phyloP scores from a whole-genome alignment of 2,113 vertebrate genomes.

The Cebidichthys violaceus region DNA sequence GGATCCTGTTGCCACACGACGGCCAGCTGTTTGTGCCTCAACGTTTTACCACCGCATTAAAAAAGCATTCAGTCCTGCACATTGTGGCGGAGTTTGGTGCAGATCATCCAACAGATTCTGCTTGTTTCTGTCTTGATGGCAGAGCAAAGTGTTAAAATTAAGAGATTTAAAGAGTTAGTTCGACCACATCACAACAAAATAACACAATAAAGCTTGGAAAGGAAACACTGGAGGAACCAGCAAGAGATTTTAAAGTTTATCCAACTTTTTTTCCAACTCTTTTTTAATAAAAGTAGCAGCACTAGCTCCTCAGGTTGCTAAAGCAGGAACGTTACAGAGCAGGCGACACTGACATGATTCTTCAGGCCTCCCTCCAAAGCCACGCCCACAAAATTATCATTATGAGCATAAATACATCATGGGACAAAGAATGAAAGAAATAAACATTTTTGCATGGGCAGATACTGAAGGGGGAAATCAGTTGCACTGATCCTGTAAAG shows the following conservation, averaged over 20 bases:
- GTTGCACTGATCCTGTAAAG: not conserved
- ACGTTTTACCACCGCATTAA: not conserved
- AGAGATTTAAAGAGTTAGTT: not conserved
- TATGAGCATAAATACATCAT: not conserved
- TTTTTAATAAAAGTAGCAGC: not conserved
- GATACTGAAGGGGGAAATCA: not conserved
- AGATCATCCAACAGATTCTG: not conserved
- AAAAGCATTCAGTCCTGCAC: not conserved
- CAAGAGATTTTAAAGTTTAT: not conserved
- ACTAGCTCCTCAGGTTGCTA: no score
- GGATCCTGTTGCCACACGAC: not conserved
- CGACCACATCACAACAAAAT: not conserved
- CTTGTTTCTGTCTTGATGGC: not conserved
- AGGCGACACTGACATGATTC: no score
- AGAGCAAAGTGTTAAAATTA: not conserved
- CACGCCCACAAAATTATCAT: not conserved
- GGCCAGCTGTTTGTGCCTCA: not conserved
- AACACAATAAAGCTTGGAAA: not conserved
- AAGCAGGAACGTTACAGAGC: no score
- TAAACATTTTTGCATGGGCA: not conserved
- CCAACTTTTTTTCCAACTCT: not conserved
- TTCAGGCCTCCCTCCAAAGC: no score
- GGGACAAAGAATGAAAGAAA: not conserved
- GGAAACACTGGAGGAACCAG: not conserved
- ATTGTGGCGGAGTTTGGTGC: not conserved